Percentiles rank a stretch among this genome's conserved stretches.
phyloP scores from a whole-genome alignment of 2,797 vertebrate genomes.

The Caiman crocodilus region DNA sequence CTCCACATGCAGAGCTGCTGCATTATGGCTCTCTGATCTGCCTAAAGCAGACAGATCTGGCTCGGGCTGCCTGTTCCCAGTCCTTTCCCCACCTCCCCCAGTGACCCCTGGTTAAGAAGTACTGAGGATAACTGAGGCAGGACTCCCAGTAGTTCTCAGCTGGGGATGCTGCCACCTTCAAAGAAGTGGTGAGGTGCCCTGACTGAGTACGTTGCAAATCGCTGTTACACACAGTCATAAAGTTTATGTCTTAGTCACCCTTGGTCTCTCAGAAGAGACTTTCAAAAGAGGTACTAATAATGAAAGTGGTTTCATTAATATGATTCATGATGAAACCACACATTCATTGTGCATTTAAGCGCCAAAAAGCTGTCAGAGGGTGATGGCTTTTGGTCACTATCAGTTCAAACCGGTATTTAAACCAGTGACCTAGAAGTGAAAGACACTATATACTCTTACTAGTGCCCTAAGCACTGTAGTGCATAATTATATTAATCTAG shows the following conservation, averaged over 20 bases:
- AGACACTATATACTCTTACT: background rate
- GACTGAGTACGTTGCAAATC: too few relatives aligned
- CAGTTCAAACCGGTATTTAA: background rate
- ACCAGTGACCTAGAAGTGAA: background rate
- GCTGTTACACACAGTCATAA: too few relatives aligned
- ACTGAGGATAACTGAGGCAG: too few relatives aligned
- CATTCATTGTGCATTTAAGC: background rate
- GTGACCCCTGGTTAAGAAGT: too few relatives aligned
- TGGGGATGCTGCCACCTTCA: too few relatives aligned
- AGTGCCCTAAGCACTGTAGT: background rate
- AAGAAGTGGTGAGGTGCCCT: too few relatives aligned
- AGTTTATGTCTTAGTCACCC: background rate
- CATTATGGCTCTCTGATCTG: too few relatives aligned
- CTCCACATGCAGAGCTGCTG: too few relatives aligned
- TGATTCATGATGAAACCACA: background rate
- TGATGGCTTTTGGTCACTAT: background rate
- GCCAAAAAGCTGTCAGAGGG: background rate
- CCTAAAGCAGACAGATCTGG: too few relatives aligned
- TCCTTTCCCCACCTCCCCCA: too few relatives aligned
- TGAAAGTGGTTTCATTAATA: background rate
- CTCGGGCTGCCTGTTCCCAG: too few relatives aligned
- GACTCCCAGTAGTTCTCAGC: too few relatives aligned
- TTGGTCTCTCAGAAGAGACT: background rate
- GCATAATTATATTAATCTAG: slow-evolving; percentile 3
- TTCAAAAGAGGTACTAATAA: background rate